A percentile compares a stretch with the other conserved stretches of the same genome.
These are phyloP conservation scores for Anarsia innoxiella DNA, from an alignment of 2,888 invertebrate genomes.

Conservation along the genomic window DNA sequence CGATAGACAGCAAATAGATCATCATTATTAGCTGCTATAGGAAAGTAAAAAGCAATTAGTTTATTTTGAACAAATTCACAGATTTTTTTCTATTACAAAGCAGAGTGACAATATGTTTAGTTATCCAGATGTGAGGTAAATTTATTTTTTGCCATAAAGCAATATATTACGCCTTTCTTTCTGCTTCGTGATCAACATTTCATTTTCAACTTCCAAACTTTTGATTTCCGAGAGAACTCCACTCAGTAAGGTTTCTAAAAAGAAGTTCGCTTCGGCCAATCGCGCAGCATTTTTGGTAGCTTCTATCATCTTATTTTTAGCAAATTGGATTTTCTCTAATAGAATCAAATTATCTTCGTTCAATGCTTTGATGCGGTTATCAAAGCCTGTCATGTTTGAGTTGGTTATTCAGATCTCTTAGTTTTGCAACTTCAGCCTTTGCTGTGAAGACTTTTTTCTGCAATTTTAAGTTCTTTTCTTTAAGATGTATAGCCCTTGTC, in stretches of 20 bases:
- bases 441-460: constrained; percentile 32
- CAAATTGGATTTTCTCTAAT: constrained; percentile 30
- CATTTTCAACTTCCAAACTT: constrained; percentile 27
- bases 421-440: constrained; percentile 28
- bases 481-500: constrained; percentile 55
- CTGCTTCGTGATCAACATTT: constrained; percentile 7
- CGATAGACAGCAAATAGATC: too few relatives aligned
- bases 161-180: too few relatives aligned
- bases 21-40: too few relatives aligned
- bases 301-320: constrained; percentile 40
- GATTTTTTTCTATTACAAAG: too few relatives aligned
- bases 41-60: too few relatives aligned
- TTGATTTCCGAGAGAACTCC: constrained; percentile 33
- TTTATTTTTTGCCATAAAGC: not conserved
- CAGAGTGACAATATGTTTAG: too few relatives aligned
- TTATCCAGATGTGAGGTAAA: too few relatives aligned
- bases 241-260: constrained; percentile 38
- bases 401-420: constrained; percentile 25
- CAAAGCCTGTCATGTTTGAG: constrained; percentile 12
- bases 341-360: constrained; percentile 38
- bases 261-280: constrained; percentile 48
- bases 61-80: too few relatives aligned
- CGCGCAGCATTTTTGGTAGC: constrained; percentile 38
- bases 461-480: constrained; percentile 39
- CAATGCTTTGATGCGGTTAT: constrained; percentile 23